Evolutionary conservation across 2,113 vertebrate species (phyloP).

Genomic region (Anarrhichthys ocellatus): DNA sequence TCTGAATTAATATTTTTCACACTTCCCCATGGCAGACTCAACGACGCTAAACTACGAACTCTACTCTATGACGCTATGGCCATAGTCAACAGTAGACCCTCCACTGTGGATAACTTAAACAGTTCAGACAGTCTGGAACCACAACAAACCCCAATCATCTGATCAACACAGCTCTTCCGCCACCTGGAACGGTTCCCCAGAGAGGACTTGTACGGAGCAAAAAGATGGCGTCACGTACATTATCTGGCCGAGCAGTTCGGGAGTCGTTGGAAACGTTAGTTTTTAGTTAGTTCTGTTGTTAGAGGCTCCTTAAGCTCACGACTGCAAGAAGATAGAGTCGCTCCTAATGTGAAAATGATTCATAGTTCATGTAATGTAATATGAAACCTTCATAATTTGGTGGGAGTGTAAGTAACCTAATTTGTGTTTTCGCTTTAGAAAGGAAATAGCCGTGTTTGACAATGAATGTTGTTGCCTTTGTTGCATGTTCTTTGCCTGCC

Average conservation of each 20-base stretch:
- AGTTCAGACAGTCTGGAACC: constrained; percentile 4
- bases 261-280: not conserved
- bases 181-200: not conserved
- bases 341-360: not conserved
- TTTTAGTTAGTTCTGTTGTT: not conserved
- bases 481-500: too few relatives aligned
- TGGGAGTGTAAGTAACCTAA: not conserved
- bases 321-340: not conserved
- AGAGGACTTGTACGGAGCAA: too few relatives aligned
- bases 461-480: too few relatives aligned
- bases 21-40: not conserved
- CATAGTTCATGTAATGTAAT: not conserved
- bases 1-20: not conserved
- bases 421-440: too few relatives aligned
- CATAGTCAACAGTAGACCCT: constrained; percentile 3
- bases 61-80: not conserved
- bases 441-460: too few relatives aligned
- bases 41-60: not conserved
- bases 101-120: constrained; percentile 3
- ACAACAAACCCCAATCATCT: not conserved
- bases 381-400: not conserved
- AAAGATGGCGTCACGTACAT: constrained; percentile 8
- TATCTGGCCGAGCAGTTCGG: not conserved
- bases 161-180: not conserved
- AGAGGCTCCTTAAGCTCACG: not conserved